Conservation (phyloP, 2,888 invertebrate species). For the Cephalotes varians region DNA sequence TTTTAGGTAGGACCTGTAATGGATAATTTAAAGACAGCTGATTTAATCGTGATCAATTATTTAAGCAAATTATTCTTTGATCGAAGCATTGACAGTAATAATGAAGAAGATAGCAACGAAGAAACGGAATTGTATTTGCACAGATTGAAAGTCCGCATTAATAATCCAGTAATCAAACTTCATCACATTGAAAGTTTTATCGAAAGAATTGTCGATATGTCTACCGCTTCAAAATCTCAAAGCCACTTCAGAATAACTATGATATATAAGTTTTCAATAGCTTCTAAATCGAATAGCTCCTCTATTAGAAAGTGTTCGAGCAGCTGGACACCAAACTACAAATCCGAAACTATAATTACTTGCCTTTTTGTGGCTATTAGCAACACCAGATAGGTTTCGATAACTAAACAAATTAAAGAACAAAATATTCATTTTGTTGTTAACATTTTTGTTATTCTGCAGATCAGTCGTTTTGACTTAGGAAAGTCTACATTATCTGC, state of each 20-base stretch:
- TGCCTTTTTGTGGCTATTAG: slow-evolving; percentile 16
- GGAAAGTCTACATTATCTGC: slow-evolving; percentile 24
- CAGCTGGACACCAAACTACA: slow-evolving; percentile 27
- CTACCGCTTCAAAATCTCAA: slow-evolving; percentile 21
- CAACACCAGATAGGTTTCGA: slow-evolving; percentile 10
- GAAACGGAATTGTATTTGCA: slow-evolving; percentile 20
- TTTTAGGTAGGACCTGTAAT: background rate
- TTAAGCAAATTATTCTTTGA: slow-evolving; percentile 20
- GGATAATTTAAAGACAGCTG: slow-evolving; percentile 7
- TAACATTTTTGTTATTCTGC: background rate
- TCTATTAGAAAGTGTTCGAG: slow-evolving; percentile 24
- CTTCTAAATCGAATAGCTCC: slow-evolving; percentile 14
- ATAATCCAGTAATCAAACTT: slow-evolving; percentile 1
- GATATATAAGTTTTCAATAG: slow-evolving; percentile 12
- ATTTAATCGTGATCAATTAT: slow-evolving; percentile 4
- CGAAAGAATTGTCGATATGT: slow-evolving; percentile 19
- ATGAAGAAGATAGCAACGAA: slow-evolving; percentile 25
- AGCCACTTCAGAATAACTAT: slow-evolving; percentile 22
- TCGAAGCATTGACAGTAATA: background rate
- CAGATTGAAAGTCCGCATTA: slow-evolving; percentile 24
- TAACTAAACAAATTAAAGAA: slow-evolving; percentile 14
- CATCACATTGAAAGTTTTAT: slow-evolving; percentile 22
- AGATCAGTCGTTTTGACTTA: slow-evolving; percentile 13
- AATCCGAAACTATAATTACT: slow-evolving; percentile 16
- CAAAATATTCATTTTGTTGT: background rate